These are phyloP conservation scores for Pseudomyrmex gracilis DNA, from an alignment of 1,140 invertebrate genomes.

Conservation along the genomic window DNA sequence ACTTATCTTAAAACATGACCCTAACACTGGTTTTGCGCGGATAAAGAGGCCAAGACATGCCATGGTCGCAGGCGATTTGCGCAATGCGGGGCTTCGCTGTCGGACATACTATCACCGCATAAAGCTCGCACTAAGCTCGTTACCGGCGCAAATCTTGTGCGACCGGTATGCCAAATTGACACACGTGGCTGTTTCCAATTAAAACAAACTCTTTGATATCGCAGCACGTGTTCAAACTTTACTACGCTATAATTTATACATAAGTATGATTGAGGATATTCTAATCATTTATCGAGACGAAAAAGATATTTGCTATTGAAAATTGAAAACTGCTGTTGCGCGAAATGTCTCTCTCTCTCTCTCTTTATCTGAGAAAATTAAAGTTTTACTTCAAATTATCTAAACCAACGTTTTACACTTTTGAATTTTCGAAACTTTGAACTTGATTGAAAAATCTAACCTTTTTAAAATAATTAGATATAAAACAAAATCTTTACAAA, in stretches of 20 bases:
- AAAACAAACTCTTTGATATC: constrained; percentile 1
- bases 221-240: neutral
- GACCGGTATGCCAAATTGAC: constrained; percentile 1
- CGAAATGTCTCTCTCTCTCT: too few relatives aligned
- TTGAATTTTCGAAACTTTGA: too few relatives aligned
- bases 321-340: neutral
- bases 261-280: neutral
- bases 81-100: constrained; percentile 76
- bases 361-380: too few relatives aligned
- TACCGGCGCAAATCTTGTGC: constrained; percentile 64
- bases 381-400: too few relatives aligned
- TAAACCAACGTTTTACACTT: too few relatives aligned
- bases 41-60: constrained; percentile 72
- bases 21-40: constrained; percentile 50
- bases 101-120: constrained; percentile 72
- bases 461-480: too few relatives aligned
- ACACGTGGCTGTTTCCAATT: neutral
- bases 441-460: too few relatives aligned
- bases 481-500: too few relatives aligned
- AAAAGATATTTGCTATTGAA: neutral
- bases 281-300: neutral
- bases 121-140: constrained; percentile 73
- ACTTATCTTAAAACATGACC: neutral
- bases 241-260: neutral
- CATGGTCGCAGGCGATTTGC: constrained; percentile 74